These are phyloP conservation scores for Pavo muticus DNA, from an alignment of 2,113 vertebrate species.

Conservation along the genomic window DNA sequence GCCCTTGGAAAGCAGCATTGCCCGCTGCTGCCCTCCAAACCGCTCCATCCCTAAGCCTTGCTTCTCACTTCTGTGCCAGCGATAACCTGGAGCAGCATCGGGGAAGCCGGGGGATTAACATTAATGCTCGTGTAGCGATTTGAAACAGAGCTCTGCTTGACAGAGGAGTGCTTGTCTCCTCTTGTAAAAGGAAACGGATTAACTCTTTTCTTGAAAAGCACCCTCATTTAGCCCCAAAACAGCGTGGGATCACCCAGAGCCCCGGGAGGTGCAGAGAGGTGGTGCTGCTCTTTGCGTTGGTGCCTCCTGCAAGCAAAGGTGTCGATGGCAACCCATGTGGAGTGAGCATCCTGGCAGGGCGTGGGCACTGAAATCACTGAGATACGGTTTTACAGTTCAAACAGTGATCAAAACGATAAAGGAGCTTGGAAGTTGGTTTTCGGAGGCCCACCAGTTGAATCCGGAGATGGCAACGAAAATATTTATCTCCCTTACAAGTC, in stretches of 20 bases:
- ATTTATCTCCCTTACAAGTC: neutral
- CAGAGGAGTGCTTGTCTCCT: neutral
- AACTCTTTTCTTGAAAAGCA: neutral
- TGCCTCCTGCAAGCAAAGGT: neutral
- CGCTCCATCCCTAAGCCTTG: neutral
- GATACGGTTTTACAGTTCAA: neutral
- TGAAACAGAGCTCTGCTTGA: neutral
- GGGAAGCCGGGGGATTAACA: conserved; percentile 29
- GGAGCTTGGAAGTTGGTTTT: neutral
- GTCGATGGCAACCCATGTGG: rapidly evolving
- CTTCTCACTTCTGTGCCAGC: neutral
- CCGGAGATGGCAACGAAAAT: neutral
- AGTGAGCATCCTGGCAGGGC: neutral
- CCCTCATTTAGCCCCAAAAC: neutral
- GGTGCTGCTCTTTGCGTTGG: neutral
- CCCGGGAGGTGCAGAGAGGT: neutral
- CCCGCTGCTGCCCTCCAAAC: neutral
- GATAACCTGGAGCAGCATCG: neutral
- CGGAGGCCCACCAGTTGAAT: neutral
- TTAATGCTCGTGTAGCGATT: neutral
- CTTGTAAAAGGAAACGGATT: neutral
- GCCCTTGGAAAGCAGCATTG: neutral
- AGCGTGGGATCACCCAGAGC: neutral
- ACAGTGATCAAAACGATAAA: too few relatives aligned
- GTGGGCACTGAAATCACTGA: neutral